Conservation (phyloP, 1,140 invertebrate genomes). For the Lordiphosa collinella region DNA sequence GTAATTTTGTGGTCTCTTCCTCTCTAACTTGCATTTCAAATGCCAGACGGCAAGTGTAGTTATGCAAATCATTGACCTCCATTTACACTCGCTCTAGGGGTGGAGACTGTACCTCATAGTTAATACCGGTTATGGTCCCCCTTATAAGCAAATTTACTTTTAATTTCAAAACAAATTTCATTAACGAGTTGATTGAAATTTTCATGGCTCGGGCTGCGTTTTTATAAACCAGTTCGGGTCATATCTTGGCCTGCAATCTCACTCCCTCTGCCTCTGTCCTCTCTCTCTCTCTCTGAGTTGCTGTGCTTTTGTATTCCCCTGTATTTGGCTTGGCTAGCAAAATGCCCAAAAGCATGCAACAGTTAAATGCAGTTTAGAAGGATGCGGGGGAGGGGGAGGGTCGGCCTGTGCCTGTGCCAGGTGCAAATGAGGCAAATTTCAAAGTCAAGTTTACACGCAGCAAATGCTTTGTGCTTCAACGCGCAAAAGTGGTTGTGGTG, state of each 20-base stretch:
- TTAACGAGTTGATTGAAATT: constrained; percentile 63
- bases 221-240: constrained; percentile 12
- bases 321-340: not conserved
- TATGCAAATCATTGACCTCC: too few relatives aligned
- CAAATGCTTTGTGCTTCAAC: constrained; percentile 67
- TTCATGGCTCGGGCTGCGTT: constrained; percentile 7
- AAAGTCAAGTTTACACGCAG: constrained; percentile 76
- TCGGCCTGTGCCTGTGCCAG: constrained; percentile 20
- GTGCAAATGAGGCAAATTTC: constrained; percentile 76
- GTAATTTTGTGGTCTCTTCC: too few relatives aligned
- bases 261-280: not conserved
- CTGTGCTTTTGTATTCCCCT: not conserved
- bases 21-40: too few relatives aligned
- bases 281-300: not conserved
- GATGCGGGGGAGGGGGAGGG: not conserved
- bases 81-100: too few relatives aligned
- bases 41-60: too few relatives aligned
- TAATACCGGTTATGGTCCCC: constrained; percentile 21
- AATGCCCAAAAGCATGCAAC: constrained; percentile 48
- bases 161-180: constrained; percentile 9
- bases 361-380: constrained; percentile 35
- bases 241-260: constrained; percentile 11
- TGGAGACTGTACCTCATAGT: not conserved
- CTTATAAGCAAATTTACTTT: too few relatives aligned
- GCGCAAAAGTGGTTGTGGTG: not conserved